phyloP scores from a whole-genome alignment of 2,113 vertebrate genomes.

The Ancistrus triradiatus region DNA sequence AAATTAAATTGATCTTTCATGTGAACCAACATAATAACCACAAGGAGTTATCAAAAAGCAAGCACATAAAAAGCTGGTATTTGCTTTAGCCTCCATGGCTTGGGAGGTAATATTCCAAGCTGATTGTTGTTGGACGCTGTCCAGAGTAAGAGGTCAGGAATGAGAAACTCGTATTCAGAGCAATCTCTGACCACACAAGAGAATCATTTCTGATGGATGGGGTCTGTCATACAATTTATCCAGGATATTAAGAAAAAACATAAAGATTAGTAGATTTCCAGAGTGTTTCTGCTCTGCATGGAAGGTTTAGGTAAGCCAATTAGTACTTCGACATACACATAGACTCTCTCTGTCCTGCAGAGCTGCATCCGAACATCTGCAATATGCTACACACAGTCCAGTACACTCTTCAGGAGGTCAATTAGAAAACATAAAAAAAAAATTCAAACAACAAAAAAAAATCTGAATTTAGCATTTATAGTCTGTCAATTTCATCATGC shows the following conservation, averaged over 20 bases:
- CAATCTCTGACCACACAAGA: conserved; percentile 36
- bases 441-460: no score
- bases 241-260: conserved; percentile 23
- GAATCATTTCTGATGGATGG: conserved; percentile 18
- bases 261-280: conserved; percentile 17
- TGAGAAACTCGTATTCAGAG: conserved; percentile 29
- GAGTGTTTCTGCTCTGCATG: conserved; percentile 4
- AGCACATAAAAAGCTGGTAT: conserved; percentile 31
- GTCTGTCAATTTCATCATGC: no score
- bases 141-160: conserved; percentile 38
- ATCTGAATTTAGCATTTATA: no score
- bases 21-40: conserved; percentile 40
- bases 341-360: conserved; percentile 44
- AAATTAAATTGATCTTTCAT: conserved; percentile 44
- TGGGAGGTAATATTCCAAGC: conserved; percentile 45
- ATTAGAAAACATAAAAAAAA: not conserved
- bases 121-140: conserved; percentile 46
- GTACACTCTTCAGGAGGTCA: conserved; percentile 8
- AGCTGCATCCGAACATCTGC: conserved; percentile 17
- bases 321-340: not conserved
- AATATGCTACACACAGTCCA: conserved; percentile 16
- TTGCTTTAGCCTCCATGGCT: conserved; percentile 41
- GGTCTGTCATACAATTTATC: conserved; percentile 25
- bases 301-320: not conserved
- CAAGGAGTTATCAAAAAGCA: conserved; percentile 36